Conservation (phyloP, 2,888 invertebrate species). For the Zelleria hepariella region DNA sequence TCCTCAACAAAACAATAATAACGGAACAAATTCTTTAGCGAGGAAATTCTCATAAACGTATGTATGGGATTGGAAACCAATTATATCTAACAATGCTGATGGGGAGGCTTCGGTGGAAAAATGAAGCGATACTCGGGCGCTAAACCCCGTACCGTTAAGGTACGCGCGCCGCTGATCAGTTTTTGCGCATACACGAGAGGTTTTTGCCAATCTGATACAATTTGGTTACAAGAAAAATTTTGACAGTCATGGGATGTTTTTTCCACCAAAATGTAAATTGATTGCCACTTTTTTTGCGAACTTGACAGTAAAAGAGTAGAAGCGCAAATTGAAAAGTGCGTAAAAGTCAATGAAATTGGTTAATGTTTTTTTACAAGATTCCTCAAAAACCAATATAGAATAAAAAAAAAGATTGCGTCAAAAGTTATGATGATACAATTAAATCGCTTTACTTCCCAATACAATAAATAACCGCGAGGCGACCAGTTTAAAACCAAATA, state of each 20-base stretch:
- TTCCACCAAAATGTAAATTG: not conserved
- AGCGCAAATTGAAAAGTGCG: no score
- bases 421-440: no score
- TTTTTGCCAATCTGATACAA: not conserved
- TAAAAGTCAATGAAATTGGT: not conserved
- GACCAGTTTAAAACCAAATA: no score
- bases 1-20: not conserved
- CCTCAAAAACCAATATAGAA: no score
- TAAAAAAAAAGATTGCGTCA: no score
- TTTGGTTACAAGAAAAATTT: not conserved
- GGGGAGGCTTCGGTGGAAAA: not conserved
- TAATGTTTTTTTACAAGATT: not conserved
- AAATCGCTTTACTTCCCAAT: no score
- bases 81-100: not conserved
- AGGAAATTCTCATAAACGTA: not conserved
- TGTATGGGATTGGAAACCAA: not conserved
- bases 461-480: no score
- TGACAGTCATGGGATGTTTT: not conserved
- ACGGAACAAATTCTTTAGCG: not conserved
- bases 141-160: conserved; percentile 2
- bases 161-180: not conserved
- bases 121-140: not conserved
- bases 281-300: not conserved
- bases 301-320: not conserved
- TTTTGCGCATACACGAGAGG: conserved; percentile 1